These are phyloP conservation scores for Grammomys surdaster DNA, from an alignment of 2,113 vertebrate species.

Conservation along the genomic window DNA sequence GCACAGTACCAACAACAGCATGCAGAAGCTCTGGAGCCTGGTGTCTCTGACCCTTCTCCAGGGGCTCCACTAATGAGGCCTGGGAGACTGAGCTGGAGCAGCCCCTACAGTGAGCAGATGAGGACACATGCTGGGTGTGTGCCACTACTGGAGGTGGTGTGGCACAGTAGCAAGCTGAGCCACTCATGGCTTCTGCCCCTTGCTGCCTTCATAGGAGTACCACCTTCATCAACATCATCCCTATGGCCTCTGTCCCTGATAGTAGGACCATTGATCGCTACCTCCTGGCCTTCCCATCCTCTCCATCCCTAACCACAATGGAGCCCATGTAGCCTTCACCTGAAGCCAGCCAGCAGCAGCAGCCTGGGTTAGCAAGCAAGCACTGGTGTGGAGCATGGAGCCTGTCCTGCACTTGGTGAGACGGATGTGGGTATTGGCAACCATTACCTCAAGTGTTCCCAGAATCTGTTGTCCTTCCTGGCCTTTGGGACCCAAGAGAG, in stretches of 20 bases:
- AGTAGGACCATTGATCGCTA: neutral
- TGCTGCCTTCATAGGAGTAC: neutral
- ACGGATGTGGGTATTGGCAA: neutral
- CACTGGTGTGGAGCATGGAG: neutral
- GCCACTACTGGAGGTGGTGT: too few species aligned
- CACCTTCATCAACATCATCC: neutral
- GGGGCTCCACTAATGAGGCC: neutral
- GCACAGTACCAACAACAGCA: neutral
- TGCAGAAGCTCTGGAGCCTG: neutral
- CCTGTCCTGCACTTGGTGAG: neutral
- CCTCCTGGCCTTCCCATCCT: neutral
- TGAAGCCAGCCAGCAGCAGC: neutral
- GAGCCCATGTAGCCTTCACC: neutral
- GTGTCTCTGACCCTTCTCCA: neutral
- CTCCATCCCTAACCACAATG: neutral
- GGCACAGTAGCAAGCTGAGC: neutral
- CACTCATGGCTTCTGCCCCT: neutral
- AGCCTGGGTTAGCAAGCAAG: neutral
- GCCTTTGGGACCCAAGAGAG: neutral
- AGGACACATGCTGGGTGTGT: neutral
- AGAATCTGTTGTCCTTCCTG: neutral
- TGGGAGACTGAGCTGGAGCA: neutral
- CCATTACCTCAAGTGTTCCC: neutral
- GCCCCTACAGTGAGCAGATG: neutral
- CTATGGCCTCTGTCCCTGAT: neutral